Evolutionary conservation across 2,797 vertebrate genomes (phyloP).

Genomic region (Pantherophis vulpinus): DNA sequence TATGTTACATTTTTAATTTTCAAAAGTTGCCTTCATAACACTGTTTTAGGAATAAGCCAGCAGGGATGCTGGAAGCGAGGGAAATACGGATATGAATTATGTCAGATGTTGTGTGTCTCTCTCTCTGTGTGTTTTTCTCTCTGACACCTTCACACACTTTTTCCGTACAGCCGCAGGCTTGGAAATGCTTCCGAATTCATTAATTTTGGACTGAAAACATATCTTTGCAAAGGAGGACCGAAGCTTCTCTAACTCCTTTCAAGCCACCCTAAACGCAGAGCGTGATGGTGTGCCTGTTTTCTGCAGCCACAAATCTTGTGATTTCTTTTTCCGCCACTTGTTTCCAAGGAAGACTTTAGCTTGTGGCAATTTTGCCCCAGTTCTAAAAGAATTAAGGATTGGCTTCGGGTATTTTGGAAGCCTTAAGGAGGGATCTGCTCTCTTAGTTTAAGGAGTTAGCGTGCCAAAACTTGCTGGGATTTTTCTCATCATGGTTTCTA

Average conservation of each 20-base stretch:
- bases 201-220: not conserved
- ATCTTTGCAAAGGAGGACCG: not conserved
- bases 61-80: not conserved
- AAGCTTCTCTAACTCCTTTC: not conserved
- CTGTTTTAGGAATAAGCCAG: not conserved
- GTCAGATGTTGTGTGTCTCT: not conserved
- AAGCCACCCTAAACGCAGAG: not conserved
- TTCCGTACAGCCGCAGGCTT: not conserved
- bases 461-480: not conserved
- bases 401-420: rapidly evolving
- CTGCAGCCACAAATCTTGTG: conserved; percentile 26
- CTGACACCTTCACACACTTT: not conserved
- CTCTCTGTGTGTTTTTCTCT: not conserved
- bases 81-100: not conserved
- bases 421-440: not conserved
- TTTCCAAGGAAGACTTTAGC: not conserved
- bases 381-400: not conserved
- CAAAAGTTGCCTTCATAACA: not conserved
- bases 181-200: not conserved
- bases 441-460: not conserved
- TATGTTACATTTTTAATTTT: not conserved
- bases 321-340: not conserved
- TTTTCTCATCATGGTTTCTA: not conserved
- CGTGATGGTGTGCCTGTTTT: not conserved
- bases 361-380: not conserved